Conservation (phyloP, 2,888 invertebrate genomes). For the Hirtodrosophila trivittata region DNA sequence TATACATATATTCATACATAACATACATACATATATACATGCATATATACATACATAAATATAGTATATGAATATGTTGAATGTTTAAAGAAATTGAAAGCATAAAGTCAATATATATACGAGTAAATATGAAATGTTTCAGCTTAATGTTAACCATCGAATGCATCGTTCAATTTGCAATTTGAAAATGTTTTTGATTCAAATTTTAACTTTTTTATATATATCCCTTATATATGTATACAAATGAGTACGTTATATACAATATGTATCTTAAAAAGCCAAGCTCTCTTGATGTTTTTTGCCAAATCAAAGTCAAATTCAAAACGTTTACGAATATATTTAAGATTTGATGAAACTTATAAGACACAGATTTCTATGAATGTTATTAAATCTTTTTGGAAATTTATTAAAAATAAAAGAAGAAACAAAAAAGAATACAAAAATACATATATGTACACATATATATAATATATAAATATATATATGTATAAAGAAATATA, state of each 20-base stretch:
- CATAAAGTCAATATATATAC: conserved; percentile 59
- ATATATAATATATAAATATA: conserved; percentile 17
- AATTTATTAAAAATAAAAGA: conserved; percentile 35
- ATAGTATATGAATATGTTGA: conserved; percentile 43
- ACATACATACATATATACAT: conserved; percentile 32
- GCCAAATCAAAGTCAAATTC: conserved; percentile 60
- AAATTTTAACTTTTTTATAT: conserved; percentile 46
- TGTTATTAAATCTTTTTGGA: conserved; percentile 61
- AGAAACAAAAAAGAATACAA: neutral
- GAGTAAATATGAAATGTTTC: conserved; percentile 49
- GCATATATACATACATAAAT: conserved; percentile 33
- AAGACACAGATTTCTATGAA: conserved; percentile 54
- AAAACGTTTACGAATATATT: conserved; percentile 22
- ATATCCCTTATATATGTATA: conserved; percentile 21
- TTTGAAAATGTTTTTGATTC: conserved; percentile 48
- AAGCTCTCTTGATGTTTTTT: conserved; percentile 60
- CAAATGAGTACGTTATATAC: conserved; percentile 10
- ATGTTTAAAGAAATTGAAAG: conserved; percentile 50
- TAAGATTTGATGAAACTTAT: conserved; percentile 46
- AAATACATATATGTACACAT: conserved; percentile 23
- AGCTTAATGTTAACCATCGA: conserved; percentile 54
- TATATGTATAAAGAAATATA: conserved; percentile 20
- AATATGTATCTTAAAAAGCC: conserved; percentile 35
- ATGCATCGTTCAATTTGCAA: conserved; percentile 43
- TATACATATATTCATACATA: conserved; percentile 30